These are phyloP conservation scores for Parazoanthus darwini DNA, from an alignment of 92 coral and sea anemone genomes.

Conservation along the genomic window DNA sequence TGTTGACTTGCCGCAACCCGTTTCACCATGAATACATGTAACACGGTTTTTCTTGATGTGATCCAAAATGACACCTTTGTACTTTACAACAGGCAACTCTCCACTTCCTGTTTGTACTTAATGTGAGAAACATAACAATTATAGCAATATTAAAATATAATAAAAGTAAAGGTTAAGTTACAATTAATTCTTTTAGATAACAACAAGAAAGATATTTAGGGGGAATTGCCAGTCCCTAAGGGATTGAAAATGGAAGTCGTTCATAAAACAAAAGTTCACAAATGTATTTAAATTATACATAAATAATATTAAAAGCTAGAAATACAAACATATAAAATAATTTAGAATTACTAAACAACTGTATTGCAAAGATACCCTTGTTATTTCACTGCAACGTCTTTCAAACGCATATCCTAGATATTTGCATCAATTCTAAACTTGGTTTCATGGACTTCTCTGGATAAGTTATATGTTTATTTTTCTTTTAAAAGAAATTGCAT, in stretches of 20 bases:
- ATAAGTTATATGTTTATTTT: no score
- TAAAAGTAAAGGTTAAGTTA: neutral
- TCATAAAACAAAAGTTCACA: neutral
- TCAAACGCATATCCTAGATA: neutral
- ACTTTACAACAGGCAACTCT: conserved; percentile 20
- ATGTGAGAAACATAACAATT: neutral
- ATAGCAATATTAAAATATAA: neutral
- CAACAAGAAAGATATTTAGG: no score
- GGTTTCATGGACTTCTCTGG: neutral
- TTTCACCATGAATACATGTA: conserved; percentile 35
- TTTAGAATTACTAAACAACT: neutral
- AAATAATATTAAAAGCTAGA: no score
- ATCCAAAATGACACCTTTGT: conserved; percentile 20
- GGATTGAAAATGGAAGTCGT: no score
- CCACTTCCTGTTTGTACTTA: neutral
- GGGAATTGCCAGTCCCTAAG: no score
- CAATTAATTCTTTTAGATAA: neutral
- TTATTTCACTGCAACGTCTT: neutral
- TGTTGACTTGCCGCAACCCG: conserved; percentile 41
- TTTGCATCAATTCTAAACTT: no score
- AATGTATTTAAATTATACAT: no score
- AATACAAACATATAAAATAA: no score
- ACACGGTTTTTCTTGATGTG: conserved; percentile 31
- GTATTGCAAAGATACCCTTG: neutral
- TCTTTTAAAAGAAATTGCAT: neutral